phyloP scores from a whole-genome alignment of 2,113 vertebrate species.

The Anhinga anhinga region DNA sequence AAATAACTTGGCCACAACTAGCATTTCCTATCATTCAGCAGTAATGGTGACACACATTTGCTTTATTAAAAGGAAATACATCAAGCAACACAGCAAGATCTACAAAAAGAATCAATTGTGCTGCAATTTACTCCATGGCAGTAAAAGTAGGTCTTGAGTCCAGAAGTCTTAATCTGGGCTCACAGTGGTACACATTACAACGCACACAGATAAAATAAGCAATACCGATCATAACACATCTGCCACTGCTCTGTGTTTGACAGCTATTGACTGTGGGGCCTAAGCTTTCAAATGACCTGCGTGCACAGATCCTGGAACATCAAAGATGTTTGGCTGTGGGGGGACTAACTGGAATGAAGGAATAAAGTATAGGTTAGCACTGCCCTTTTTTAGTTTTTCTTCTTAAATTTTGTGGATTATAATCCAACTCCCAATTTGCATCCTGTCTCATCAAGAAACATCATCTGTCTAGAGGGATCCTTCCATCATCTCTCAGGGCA shows the following conservation, averaged over 20 bases:
- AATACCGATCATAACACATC: neutral
- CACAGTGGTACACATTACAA: neutral
- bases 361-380: neutral
- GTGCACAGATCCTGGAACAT: neutral
- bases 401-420: neutral
- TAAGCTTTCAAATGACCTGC: neutral
- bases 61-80: neutral
- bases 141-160: neutral
- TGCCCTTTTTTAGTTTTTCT: neutral
- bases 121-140: neutral
- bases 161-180: neutral
- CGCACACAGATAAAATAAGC: neutral
- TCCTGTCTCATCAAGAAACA: neutral
- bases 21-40: slow-evolving; percentile 6
- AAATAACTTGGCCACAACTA: neutral
- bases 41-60: neutral
- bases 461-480: neutral
- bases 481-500: neutral
- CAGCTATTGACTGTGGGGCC: neutral
- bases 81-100: neutral
- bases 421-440: neutral
- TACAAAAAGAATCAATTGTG: neutral
- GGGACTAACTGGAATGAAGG: neutral
- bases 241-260: neutral
- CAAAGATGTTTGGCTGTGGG: neutral